Base-by-base conservation (phyloP, 1,140 invertebrate genomes). In the Brachionus rubens region DNA sequence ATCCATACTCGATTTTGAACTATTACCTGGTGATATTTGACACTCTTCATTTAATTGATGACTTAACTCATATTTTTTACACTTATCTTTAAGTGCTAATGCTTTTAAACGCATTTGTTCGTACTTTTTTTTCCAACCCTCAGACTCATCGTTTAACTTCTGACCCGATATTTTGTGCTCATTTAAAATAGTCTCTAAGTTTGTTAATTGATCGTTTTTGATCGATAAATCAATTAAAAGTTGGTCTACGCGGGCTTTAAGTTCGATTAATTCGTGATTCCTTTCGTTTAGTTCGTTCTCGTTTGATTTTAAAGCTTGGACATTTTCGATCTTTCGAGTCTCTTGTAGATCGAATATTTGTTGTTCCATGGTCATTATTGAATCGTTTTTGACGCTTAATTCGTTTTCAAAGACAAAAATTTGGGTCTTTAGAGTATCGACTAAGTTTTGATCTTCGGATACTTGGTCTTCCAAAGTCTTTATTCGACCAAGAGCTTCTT, bases 91-190 rank as follows among this genome's bases (percentile, higher is more conserved):
- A 12, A 65, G 7, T 43, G 59, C 59, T 24, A 65, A 65, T 12
- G 59, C 59, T n/a, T 65, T 65, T 24, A 65, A 24, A 12, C 40
- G 33, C 59, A 65, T 65, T 21, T 36, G 3, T 41, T 65, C 59
- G 59, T 43, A 65, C 19, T 65, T 65, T 43, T 65, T 65, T 14
- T 65, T 65, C 59, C 59, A 65, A 65, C 9, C 43, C 9, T 65
- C 59, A 1, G 10, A 14, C 21, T 65, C 59, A 14, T 24, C 10
- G 10, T 6, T 41, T 16, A 65, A 65, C 24, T 65, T 59, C 36
- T 59, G 30, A 16, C 14, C 36, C 2, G 14, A 10, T 6, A 59
- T 14, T 59, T 59, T 59, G 33, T 59, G 54, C n/a, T 36, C 54
- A 59, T 59, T 59, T 16, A 33, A 36, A n/a, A 36, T 19, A 21